These are phyloP conservation scores for Anagyrus pseudococci DNA, from an alignment of 2,888 invertebrate genomes.

Conservation along the genomic window DNA sequence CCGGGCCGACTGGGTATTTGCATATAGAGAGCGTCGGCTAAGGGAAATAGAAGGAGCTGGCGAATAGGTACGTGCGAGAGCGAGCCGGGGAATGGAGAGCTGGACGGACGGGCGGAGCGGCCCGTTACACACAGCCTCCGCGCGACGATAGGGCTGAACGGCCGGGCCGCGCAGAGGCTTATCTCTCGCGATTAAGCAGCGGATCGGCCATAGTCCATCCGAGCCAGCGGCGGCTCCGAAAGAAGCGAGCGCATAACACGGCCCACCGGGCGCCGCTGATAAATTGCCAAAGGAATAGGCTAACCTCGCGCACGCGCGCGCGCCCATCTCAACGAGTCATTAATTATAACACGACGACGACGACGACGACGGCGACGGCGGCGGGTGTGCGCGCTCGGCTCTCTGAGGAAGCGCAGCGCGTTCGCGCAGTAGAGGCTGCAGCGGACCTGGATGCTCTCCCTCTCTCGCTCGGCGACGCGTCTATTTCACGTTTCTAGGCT, in stretches of 20 bases:
- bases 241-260: slow-evolving; percentile 33
- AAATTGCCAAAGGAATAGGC: slow-evolving; percentile 44
- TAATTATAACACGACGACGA: slow-evolving; percentile 44
- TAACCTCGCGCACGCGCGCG: slow-evolving; percentile 9
- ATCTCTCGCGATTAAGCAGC: too few relatives aligned
- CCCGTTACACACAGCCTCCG: slow-evolving; percentile 6
- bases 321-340: slow-evolving; percentile 33
- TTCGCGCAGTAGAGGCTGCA: too few relatives aligned
- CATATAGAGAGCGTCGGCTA: slow-evolving; percentile 59
- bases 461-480: slow-evolving; percentile 5
- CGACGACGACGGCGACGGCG: too few relatives aligned
- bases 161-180: too few relatives aligned
- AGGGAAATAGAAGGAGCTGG: slow-evolving; percentile 62
- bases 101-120: slow-evolving; percentile 7
- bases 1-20: slow-evolving; percentile 57
- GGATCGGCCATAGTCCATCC: too few relatives aligned
- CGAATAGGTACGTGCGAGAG: slow-evolving; percentile 50
- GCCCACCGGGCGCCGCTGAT: slow-evolving; percentile 40
- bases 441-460: too few relatives aligned
- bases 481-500: too few relatives aligned
- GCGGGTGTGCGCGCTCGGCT: too few relatives aligned
- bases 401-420: too few relatives aligned
- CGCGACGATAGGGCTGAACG: too few relatives aligned
- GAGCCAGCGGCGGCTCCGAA: too few relatives aligned
- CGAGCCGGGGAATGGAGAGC: not conserved